phyloP scores from a whole-genome alignment of 2,888 invertebrate species.

The Hemicrepidius hirtus region DNA sequence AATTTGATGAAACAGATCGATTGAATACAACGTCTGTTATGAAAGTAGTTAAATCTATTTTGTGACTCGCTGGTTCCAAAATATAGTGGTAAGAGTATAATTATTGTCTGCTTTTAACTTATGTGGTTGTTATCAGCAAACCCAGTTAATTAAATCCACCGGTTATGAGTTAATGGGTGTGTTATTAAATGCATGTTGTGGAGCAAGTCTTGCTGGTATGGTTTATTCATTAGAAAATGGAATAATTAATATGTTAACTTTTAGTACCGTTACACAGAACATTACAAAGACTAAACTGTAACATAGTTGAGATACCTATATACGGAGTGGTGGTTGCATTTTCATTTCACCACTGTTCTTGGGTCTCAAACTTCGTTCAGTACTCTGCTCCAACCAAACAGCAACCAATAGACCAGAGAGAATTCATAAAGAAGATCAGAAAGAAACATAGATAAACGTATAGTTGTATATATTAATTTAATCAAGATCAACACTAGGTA shows the following conservation, averaged over 20 bases:
- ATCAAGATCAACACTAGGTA: too few relatives aligned
- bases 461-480: too few relatives aligned
- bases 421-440: too few relatives aligned
- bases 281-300: too few relatives aligned
- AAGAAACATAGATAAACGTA: too few relatives aligned
- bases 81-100: constrained; percentile 4
- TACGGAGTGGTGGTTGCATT: too few relatives aligned
- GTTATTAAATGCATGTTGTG: background rate
- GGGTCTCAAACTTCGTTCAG: too few relatives aligned
- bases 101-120: constrained; percentile 4
- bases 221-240: background rate
- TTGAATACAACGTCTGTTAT: background rate
- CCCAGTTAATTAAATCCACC: constrained; percentile 12
- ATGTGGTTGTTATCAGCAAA: constrained; percentile 5
- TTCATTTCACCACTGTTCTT: too few relatives aligned
- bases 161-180: background rate
- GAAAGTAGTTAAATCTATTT: background rate
- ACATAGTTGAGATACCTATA: too few relatives aligned
- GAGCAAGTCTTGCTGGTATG: background rate
- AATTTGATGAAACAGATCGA: background rate
- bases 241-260: background rate
- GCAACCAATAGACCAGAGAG: too few relatives aligned
- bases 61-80: background rate
- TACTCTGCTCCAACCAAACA: too few relatives aligned
- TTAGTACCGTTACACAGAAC: background rate